Conservation (phyloP, 2,797 vertebrate genomes). For the Lacerta viridis region DNA sequence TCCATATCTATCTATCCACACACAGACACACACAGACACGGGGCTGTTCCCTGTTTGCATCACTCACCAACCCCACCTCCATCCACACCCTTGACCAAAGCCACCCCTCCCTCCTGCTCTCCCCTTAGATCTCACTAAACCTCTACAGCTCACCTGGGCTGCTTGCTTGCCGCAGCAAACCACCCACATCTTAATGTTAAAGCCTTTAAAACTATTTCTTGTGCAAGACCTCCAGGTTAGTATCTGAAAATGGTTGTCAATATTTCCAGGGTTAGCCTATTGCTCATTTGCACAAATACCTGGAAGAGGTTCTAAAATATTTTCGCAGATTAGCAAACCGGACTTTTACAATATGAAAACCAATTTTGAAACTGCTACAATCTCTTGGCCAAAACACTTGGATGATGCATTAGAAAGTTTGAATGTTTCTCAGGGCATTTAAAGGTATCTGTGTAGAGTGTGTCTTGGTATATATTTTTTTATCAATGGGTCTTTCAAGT, state of each 20-base stretch:
- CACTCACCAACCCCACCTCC: too few species aligned
- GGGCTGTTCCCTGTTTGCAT: too few species aligned
- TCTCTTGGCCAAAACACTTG: not conserved
- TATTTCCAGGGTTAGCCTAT: not conserved
- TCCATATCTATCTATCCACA: too few species aligned
- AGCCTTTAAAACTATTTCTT: not conserved
- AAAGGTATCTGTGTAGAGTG: not conserved
- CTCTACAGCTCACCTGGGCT: too few species aligned
- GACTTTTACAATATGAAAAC: not conserved
- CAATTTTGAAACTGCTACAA: not conserved
- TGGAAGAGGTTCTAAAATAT: not conserved
- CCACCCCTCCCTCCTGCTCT: too few species aligned
- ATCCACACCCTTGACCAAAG: too few species aligned
- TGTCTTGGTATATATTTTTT: not conserved
- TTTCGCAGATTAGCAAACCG: not conserved
- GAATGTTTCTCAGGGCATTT: too few species aligned
- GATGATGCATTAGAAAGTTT: not conserved
- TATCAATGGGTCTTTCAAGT: not conserved
- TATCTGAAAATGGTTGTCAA: not conserved
- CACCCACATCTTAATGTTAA: not conserved
- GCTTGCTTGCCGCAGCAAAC: too few species aligned
- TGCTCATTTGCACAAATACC: not conserved
- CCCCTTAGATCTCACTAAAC: too few species aligned
- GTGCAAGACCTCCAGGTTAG: not conserved
- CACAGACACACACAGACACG: too few species aligned